These are phyloP conservation scores for Sycon ciliatum DNA, from an alignment of 37 sponge, comb jelly and placozoan species.

Conservation along the genomic window DNA sequence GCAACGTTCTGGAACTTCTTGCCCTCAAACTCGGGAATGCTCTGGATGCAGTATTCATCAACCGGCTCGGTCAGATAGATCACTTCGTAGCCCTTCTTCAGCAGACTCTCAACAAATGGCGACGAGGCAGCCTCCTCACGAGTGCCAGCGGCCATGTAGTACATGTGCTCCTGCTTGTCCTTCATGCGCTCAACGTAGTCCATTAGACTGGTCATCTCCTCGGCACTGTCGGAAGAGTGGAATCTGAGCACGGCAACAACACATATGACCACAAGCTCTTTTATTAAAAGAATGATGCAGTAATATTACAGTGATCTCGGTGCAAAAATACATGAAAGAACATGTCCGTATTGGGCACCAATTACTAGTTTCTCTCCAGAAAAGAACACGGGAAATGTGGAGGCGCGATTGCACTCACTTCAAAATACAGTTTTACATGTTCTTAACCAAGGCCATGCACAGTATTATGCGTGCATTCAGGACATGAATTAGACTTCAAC, in stretches of 20 bases:
- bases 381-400: too few relatives aligned
- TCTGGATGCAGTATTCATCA: constrained; percentile 84
- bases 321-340: too few relatives aligned
- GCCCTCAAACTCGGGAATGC: constrained; percentile 87
- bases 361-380: too few relatives aligned
- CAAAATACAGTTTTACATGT: too few relatives aligned
- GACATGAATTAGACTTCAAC: too few relatives aligned
- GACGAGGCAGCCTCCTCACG: constrained; percentile 51
- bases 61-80: constrained; percentile 86
- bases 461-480: too few relatives aligned
- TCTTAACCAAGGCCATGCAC: too few relatives aligned
- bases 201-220: constrained; percentile 65
- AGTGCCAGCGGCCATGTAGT: constrained; percentile 77
- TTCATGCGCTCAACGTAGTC: constrained; percentile 93
- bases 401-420: too few relatives aligned
- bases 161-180: constrained; percentile 95
- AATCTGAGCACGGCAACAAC: constrained; percentile 35
- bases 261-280: not conserved
- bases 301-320: not conserved
- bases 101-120: constrained; percentile 91
- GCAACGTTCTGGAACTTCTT: constrained; percentile 96
- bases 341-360: too few relatives aligned
- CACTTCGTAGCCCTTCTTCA: constrained; percentile 89
- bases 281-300: not conserved
- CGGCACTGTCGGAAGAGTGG: constrained; percentile 67